Conservation (phyloP, 2,888 invertebrate genomes). For the Nycteola revayana region DNA sequence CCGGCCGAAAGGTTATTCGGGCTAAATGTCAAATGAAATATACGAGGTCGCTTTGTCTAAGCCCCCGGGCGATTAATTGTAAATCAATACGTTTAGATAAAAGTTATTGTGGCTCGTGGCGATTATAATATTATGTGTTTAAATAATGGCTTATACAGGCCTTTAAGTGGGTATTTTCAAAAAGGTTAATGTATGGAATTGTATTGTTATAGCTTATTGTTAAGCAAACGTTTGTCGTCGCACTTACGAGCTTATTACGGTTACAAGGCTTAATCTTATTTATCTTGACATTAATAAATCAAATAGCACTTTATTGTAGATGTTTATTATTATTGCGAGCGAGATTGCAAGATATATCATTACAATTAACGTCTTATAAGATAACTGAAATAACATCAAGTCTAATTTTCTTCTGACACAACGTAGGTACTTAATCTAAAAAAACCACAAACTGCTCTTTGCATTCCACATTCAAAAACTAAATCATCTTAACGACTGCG, state of each 20-base stretch:
- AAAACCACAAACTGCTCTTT: neutral
- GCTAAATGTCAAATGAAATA: slow-evolving; percentile 70
- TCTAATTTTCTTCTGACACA: no score
- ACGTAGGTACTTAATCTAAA: neutral
- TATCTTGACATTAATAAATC: no score
- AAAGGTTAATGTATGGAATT: slow-evolving; percentile 10
- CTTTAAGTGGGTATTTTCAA: slow-evolving; percentile 11
- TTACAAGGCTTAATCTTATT: no score
- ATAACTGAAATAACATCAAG: no score
- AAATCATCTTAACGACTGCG: no score
- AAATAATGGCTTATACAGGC: slow-evolving; percentile 24
- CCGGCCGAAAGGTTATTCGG: slow-evolving; percentile 66
- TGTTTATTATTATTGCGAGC: no score
- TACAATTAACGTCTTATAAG: no score
- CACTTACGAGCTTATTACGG: no score
- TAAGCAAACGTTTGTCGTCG: no score
- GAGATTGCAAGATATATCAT: no score
- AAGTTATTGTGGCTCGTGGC: slow-evolving; percentile 32
- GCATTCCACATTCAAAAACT: no score
- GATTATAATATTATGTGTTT: slow-evolving; percentile 27
- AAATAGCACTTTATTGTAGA: no score
- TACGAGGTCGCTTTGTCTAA: slow-evolving; percentile 53
- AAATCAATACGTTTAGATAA: slow-evolving; percentile 32
- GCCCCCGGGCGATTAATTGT: slow-evolving; percentile 49
- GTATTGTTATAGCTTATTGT: neutral